A percentile compares a stretch with the other conserved stretches of the same genome.
These are phyloP conservation scores for Zygogramma bicolorata DNA, from an alignment of 2,888 invertebrate genomes.

Conservation along the genomic window DNA sequence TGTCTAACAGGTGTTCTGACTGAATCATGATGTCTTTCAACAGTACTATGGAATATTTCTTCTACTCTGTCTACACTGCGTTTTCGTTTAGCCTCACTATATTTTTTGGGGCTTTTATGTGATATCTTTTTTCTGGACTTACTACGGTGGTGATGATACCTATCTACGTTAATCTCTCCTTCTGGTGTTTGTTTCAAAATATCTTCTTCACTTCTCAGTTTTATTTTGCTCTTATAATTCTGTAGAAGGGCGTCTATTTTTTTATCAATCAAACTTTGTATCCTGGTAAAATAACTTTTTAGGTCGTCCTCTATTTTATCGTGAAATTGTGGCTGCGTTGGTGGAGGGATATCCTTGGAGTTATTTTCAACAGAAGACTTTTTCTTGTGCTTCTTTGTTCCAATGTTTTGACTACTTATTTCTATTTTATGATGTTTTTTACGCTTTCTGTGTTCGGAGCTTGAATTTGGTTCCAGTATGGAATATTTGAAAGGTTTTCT, in stretches of 20 bases:
- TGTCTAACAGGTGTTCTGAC: background rate
- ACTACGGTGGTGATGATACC: background rate
- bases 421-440: background rate
- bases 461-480: background rate
- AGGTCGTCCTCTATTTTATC: slow-evolving; percentile 48
- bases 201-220: slow-evolving; percentile 17
- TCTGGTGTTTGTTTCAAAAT: background rate
- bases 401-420: background rate
- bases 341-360: background rate
- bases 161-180: background rate
- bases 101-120: background rate
- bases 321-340: background rate
- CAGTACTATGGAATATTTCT: background rate
- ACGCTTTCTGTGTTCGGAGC: background rate
- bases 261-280: slow-evolving; percentile 48
- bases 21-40: background rate
- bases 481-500: background rate
- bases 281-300: slow-evolving; percentile 47
- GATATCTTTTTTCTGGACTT: background rate
- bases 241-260: slow-evolving; percentile 43
- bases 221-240: slow-evolving; percentile 24
- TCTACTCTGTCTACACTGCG: background rate
- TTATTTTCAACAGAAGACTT: background rate
- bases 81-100: background rate
- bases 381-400: background rate